Base-by-base conservation (phyloP, 2,888 invertebrate genomes). In the Drosophila melanocephala region DNA sequence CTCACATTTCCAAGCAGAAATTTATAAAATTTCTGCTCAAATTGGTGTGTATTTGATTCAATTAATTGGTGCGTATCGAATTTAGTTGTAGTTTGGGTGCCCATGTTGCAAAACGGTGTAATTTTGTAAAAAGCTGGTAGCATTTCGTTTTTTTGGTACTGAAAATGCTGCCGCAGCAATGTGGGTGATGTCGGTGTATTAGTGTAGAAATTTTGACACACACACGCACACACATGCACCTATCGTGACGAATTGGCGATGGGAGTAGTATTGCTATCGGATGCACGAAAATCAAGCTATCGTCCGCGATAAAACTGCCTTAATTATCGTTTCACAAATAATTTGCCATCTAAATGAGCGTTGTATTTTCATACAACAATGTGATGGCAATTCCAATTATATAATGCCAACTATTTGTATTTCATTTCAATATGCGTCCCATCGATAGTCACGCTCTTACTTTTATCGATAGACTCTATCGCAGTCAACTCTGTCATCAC, bases 1-100 rank as follows among this genome's bases (percentile, higher is more conserved):
- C 91, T 72, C 79, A 91, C 88, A 91, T 91, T 89, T 91, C 89
- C 90, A 89, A 79, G 81, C 67, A 80, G 88, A 84, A 88, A 83
- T 90, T 85, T 81, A 26, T 66, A 81, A 87, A 85, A 86, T 83
- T 90, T 91, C 84, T 87, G 83, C 86, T 86, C 77, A 83, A 80
- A 70, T 77, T 83, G 79, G 76, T 83, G 84, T 79, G 83, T 81
- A 83, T 81, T 87, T 77, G 77, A 80, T 75, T 79, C 70, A 78
- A 79, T 81, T 78, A 83, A 74, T 82, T 87, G 91, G 92, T 92
- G 87, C 84, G 92, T 92, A 92, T 89, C 56, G 64, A 62, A 59
- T 62, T 74, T 66, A 37, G 56, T 70, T 81, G 39, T 74, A 67
- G 66, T 63, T 66, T 61, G 32, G 72, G 50, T 35, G 58, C 19